Base-by-base conservation (phyloP, 2,113 vertebrate genomes). In the Elephantulus edwardii region DNA sequence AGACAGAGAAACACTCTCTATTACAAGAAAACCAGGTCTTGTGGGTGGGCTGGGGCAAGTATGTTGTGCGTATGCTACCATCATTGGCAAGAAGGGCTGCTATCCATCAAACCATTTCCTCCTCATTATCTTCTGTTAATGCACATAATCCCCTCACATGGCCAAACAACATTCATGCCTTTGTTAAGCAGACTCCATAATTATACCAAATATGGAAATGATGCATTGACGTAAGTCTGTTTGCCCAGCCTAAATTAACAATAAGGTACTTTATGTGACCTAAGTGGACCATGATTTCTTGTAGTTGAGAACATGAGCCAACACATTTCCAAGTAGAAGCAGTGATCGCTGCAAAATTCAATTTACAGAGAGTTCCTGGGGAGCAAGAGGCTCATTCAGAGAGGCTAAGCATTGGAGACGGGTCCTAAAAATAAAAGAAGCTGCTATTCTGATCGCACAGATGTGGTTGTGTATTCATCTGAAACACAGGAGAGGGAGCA, bases 391-490 rank as follows among this genome's bases (percentile, higher is more conserved):
- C 71, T 92, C n/a, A 1, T 77, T 94, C 50, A 10, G 64, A 84
- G 72, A 83, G 44, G 79, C 90, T 56, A 68, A 88, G 75, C 80
- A 64, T 79, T 46, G 46, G 85, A 95, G 88, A 68, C 1, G 50
- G 46, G 42, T 76, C 38, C 91, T 90, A 77, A 93, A 94, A 91
- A 86, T 83, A 76, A 81, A 86, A 86, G 86, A 86, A 88, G 68
- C 80, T 72, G 79, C 88, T 68, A 54, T 79, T 91, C 85, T 86
- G 88, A 83, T 54, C 58, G 89, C 85, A 66, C 71, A 72, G 50
- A 91, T 88, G 85, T 42, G 48, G 35, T 3, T 54, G 84, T 86
- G 14, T 38, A 19, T 84, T 88, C 42, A 56, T 11, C 38, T 79
- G 85, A 91, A 94, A 88, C 76, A 83, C 3, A 0, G 38, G 71